A percentile compares a stretch with the other conserved stretches of the same genome.
Conservation (phyloP, 2,113 vertebrate genomes). For the Vidua macroura region DNA sequence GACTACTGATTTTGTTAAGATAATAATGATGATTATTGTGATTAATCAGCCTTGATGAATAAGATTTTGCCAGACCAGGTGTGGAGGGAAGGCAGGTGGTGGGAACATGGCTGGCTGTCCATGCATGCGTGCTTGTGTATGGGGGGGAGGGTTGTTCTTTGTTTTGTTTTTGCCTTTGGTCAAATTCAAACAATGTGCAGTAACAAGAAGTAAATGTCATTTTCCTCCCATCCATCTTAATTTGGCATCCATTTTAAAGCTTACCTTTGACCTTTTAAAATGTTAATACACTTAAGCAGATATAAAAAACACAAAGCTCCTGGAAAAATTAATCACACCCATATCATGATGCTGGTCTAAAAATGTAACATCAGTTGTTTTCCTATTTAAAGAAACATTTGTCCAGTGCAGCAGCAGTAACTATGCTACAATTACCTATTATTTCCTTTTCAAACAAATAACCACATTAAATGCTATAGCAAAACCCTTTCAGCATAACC, state of each 20-base stretch:
- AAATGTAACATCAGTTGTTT: constrained; percentile 30
- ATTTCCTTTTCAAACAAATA: constrained; percentile 2
- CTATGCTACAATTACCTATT: not conserved
- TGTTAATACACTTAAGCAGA: constrained; percentile 63
- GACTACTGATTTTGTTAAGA: not conserved
- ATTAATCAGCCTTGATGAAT: not conserved
- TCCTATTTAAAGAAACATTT: not conserved
- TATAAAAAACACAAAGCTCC: constrained; percentile 55
- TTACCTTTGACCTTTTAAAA: constrained; percentile 68
- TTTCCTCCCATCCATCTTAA: constrained; percentile 65
- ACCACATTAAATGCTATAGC: not conserved
- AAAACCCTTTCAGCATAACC: not conserved
- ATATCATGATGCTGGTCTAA: not conserved
- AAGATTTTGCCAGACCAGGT: not conserved
- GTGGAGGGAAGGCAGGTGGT: not conserved
- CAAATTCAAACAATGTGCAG: constrained; percentile 61
- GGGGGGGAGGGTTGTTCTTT: not conserved
- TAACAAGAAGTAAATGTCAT: constrained; percentile 67
- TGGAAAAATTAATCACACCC: constrained; percentile 47
- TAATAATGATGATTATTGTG: not conserved
- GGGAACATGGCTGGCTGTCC: not conserved
- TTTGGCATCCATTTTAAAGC: constrained; percentile 64
- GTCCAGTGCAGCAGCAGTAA: not conserved
- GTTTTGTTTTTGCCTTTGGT: constrained; percentile 72
- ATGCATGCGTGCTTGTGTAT: not conserved